Conservation (phyloP, 2,888 invertebrate species). For the Rosalia funebris region DNA sequence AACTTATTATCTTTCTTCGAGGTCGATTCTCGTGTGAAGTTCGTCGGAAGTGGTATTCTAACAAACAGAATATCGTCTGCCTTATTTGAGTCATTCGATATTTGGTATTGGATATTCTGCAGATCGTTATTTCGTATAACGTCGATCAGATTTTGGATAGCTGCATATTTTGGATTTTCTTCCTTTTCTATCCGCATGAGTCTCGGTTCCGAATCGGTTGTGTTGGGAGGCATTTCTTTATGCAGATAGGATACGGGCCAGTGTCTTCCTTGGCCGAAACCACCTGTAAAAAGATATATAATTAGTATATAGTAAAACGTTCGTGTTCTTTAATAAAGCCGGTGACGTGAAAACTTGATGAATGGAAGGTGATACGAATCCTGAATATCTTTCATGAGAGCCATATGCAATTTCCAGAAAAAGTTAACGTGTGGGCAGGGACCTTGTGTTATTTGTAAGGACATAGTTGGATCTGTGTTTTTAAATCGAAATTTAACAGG, state of each 20-base stretch:
- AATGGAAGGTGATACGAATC: no score
- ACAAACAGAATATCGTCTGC: slow-evolving; percentile 58
- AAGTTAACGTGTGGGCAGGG: no score
- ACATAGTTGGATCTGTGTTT: slow-evolving; percentile 29
- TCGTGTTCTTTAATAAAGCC: no score
- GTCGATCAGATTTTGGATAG: slow-evolving; percentile 60
- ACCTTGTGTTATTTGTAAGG: no score
- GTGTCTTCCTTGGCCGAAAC: slow-evolving; percentile 64
- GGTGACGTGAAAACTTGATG: no score
- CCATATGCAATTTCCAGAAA: no score
- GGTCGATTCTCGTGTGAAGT: slow-evolving; percentile 47
- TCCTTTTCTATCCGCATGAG: slow-evolving; percentile 36
- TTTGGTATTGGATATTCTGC: slow-evolving; percentile 58
- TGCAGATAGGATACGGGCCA: slow-evolving; percentile 89
- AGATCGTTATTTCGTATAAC: slow-evolving; percentile 60
- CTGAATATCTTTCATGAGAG: no score
- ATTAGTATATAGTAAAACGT: no score
- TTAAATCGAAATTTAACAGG: no score
- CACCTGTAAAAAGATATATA: slow-evolving; percentile 43
- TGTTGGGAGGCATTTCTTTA: slow-evolving; percentile 80
- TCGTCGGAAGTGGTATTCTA: slow-evolving; percentile 59
- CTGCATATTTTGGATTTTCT: slow-evolving; percentile 52
- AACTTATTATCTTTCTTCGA: slow-evolving; percentile 22
- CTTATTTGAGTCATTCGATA: slow-evolving; percentile 57
- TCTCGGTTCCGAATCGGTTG: slow-evolving; percentile 41